These are phyloP conservation scores for Alloplasta piceator DNA, from an alignment of 2,888 invertebrate genomes.

Conservation along the genomic window DNA sequence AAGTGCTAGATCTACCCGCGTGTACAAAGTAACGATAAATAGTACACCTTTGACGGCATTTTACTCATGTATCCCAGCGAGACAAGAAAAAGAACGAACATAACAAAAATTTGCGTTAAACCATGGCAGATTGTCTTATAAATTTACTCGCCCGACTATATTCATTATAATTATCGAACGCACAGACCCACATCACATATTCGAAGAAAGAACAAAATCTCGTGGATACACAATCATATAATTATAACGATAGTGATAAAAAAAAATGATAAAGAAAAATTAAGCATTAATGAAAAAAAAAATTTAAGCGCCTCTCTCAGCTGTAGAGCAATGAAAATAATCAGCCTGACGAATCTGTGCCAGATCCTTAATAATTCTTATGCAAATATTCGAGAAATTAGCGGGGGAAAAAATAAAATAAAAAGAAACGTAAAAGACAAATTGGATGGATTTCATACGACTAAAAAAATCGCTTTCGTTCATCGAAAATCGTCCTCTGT, in stretches of 20 bases:
- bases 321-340: slow-evolving; percentile 46
- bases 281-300: slow-evolving; percentile 24
- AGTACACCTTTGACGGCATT: slow-evolving; percentile 40
- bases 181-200: slow-evolving; percentile 45
- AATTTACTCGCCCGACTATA: slow-evolving; percentile 36
- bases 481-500: slow-evolving; percentile 33
- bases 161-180: slow-evolving; percentile 41
- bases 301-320: slow-evolving; percentile 53
- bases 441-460: too few relatives aligned
- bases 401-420: background rate
- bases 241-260: slow-evolving; percentile 35
- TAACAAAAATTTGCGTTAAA: slow-evolving; percentile 20
- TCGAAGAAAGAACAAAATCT: slow-evolving; percentile 42
- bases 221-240: slow-evolving; percentile 55
- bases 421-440: background rate
- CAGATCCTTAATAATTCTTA: slow-evolving; percentile 39
- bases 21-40: slow-evolving; percentile 48
- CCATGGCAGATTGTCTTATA: slow-evolving; percentile 38
- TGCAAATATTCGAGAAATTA: slow-evolving; percentile 7
- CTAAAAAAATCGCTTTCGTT: slow-evolving; percentile 7
- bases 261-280: slow-evolving; percentile 22
- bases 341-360: slow-evolving; percentile 53
- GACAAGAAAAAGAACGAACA: slow-evolving; percentile 1
- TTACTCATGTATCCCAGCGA: background rate
- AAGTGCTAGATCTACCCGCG: slow-evolving; percentile 76